Evolutionary conservation across 1,140 invertebrate species (phyloP).

Genomic region (Oscheius sp.): DNA sequence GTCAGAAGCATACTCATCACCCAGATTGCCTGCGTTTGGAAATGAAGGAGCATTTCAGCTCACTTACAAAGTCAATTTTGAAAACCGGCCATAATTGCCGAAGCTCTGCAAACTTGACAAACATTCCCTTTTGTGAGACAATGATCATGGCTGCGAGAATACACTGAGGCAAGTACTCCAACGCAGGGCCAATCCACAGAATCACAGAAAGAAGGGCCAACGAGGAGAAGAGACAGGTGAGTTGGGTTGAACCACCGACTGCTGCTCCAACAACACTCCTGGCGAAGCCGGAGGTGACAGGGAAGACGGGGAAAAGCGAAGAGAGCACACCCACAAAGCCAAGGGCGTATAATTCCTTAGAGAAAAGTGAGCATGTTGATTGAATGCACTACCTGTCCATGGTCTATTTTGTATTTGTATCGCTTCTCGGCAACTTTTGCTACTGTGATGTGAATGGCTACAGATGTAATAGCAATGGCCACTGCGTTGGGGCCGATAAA

Average conservation of each 20-base stretch:
- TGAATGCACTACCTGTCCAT: constrained; percentile 47
- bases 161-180: constrained; percentile 58
- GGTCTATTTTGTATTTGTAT: constrained; percentile 57
- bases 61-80: constrained; percentile 55
- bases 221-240: constrained; percentile 56
- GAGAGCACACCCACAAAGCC: constrained; percentile 57
- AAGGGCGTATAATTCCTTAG: constrained; percentile 54
- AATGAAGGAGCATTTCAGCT: background rate
- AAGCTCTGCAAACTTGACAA: constrained; percentile 53
- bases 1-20: constrained; percentile 53
- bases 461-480: constrained; percentile 51
- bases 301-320: constrained; percentile 59
- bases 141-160: constrained; percentile 56
- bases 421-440: constrained; percentile 58
- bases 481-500: constrained; percentile 49
- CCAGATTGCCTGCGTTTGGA: constrained; percentile 48
- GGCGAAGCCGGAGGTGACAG: constrained; percentile 59
- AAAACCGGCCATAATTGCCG: constrained; percentile 53
- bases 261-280: constrained; percentile 54
- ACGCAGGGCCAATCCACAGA: constrained; percentile 53
- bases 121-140: constrained; percentile 49
- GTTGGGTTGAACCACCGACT: constrained; percentile 55
- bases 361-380: background rate
- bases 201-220: constrained; percentile 53
- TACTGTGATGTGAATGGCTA: constrained; percentile 58